phyloP scores from a whole-genome alignment of 2,797 vertebrate genomes.

The Pempheris klunzingeri region DNA sequence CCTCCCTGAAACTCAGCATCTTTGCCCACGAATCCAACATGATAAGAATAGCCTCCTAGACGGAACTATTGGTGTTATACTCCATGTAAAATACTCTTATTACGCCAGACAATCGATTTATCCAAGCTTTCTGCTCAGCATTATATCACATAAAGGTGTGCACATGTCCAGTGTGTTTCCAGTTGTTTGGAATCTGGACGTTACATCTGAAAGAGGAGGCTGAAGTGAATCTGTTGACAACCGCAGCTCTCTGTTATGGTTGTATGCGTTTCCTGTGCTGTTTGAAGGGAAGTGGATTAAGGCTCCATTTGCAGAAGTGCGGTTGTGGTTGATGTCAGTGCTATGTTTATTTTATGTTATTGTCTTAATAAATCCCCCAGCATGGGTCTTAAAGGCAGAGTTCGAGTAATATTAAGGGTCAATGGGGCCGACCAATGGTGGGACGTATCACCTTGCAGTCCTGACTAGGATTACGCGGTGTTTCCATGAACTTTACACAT shows the following conservation, averaged over 20 bases:
- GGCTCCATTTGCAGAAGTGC: too few relatives aligned
- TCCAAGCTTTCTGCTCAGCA: slow-evolving; percentile 21
- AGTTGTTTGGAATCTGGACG: slow-evolving; percentile 22
- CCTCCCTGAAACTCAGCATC: slow-evolving; percentile 25
- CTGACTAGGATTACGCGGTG: slow-evolving; percentile 23
- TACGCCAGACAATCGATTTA: slow-evolving; percentile 47
- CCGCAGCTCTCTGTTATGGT: too few relatives aligned
- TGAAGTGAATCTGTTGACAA: slow-evolving; percentile 27
- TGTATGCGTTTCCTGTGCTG: too few relatives aligned
- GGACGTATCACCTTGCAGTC: slow-evolving; percentile 2
- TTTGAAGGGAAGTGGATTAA: too few relatives aligned
- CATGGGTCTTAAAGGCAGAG: too few relatives aligned
- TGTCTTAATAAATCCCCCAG: too few relatives aligned
- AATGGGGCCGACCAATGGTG: too few relatives aligned
- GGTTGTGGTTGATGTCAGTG: too few relatives aligned
- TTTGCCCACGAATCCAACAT: slow-evolving; percentile 2
- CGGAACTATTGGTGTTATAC: slow-evolving; percentile 2
- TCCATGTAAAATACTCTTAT: slow-evolving; percentile 25
- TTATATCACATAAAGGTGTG: slow-evolving; percentile 9
- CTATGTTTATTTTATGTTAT: too few relatives aligned
- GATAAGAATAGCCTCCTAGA: slow-evolving; percentile 52
- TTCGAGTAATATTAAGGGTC: too few relatives aligned
- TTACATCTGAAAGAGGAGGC: slow-evolving; percentile 21
- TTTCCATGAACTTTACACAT: slow-evolving; percentile 44
- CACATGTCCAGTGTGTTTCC: slow-evolving; percentile 2